phyloP scores from a whole-genome alignment of 2,888 invertebrate genomes.

The Drosophila dives region DNA sequence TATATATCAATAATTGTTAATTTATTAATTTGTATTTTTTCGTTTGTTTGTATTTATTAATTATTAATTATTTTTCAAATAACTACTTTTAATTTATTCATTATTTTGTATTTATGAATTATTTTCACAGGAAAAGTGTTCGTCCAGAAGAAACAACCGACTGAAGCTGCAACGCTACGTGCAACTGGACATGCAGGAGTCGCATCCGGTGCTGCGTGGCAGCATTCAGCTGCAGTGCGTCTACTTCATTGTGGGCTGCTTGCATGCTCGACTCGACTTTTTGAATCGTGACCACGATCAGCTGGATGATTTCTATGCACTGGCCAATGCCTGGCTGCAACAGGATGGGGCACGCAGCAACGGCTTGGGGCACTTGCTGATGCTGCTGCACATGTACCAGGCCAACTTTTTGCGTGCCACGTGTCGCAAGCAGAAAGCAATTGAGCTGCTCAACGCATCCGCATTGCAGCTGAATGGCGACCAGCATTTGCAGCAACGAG shows the following conservation, averaged over 20 bases:
- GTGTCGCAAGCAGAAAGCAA: conserved; percentile 62
- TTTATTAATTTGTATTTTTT: no score
- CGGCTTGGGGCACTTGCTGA: conserved; percentile 49
- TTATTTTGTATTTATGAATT: not conserved
- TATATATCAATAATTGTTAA: not conserved
- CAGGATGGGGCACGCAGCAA: conserved; percentile 27
- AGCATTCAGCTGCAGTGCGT: conserved; percentile 71
- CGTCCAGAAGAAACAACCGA: not conserved
- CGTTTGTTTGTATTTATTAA: not conserved
- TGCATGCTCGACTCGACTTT: conserved; percentile 78
- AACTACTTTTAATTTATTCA: not conserved
- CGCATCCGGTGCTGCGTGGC: conserved; percentile 35
- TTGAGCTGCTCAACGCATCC: conserved; percentile 41
- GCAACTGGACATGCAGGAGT: conserved; percentile 3
- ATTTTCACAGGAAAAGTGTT: conserved; percentile 13
- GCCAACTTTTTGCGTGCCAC: conserved; percentile 76
- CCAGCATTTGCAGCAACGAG: conserved; percentile 15
- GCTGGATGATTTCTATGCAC: conserved; percentile 73
- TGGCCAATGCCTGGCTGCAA: conserved; percentile 63
- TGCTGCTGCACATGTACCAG: conserved; percentile 70
- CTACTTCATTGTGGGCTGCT: conserved; percentile 75
- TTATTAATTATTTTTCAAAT: no score
- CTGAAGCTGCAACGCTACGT: conserved; percentile 64
- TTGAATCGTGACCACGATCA: conserved; percentile 71
- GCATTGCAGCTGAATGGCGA: conserved; percentile 38